phyloP scores from a whole-genome alignment of 1,140 invertebrate genomes.

The Sycobia sp. region DNA sequence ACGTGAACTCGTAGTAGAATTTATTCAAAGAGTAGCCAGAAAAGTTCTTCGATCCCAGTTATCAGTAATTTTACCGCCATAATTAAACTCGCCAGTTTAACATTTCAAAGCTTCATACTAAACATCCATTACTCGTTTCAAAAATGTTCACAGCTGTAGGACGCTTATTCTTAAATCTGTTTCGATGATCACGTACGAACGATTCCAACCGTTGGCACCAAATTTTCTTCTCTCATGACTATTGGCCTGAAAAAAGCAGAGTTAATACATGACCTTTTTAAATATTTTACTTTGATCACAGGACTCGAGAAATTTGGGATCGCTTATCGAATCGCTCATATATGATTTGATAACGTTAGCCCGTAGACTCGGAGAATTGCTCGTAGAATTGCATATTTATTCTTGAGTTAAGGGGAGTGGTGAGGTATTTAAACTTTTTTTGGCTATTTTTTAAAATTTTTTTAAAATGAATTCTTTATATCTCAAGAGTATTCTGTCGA shows the following conservation, averaged over 20 bases:
- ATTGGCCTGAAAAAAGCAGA: conserved; percentile 95
- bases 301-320: conserved; percentile 86
- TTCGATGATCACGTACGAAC: conserved; percentile 94
- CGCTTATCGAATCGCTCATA: conserved; percentile 83
- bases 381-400: no score
- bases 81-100: conserved; percentile 94
- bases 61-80: conserved; percentile 93
- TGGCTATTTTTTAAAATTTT: no score
- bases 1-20: conserved; percentile 73
- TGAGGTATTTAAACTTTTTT: no score
- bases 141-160: conserved; percentile 86
- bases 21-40: conserved; percentile 79
- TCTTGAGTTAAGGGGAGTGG: no score
- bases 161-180: conserved; percentile 89
- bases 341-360: conserved; percentile 81
- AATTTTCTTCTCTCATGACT: conserved; percentile 91
- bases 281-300: conserved; percentile 78
- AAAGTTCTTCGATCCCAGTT: conserved; percentile 91
- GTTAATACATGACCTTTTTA: conserved; percentile 85
- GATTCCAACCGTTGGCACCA: conserved; percentile 94
- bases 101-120: conserved; percentile 90
- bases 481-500: no score
- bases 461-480: no score
- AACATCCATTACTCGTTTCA: conserved; percentile 84
- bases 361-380: conserved; percentile 85